phyloP scores from a whole-genome alignment of 64 coral and sea anemone species.

The Catalaphyllia jardinei region DNA sequence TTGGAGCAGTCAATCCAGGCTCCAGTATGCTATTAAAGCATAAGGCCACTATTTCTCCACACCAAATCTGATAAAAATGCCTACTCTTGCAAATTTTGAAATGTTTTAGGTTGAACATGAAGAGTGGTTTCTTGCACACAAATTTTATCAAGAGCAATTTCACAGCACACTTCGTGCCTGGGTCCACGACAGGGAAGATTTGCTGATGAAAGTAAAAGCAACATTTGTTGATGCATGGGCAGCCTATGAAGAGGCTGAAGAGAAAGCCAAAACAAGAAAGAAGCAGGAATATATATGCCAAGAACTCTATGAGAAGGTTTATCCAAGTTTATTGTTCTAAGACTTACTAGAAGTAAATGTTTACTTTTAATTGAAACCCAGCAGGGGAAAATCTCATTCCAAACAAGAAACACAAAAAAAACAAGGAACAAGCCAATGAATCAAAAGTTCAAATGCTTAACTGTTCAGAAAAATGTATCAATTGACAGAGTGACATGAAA shows the following conservation, averaged over 20 bases:
- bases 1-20: too few relatives aligned
- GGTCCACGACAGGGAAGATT: constrained; percentile 77
- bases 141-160: constrained; percentile 82
- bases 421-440: too few relatives aligned
- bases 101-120: constrained; percentile 92
- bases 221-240: constrained; percentile 90
- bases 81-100: too few relatives aligned
- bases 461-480: too few relatives aligned
- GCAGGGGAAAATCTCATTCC: background rate
- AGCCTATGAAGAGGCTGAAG: constrained; percentile 70
- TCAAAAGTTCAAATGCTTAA: too few relatives aligned
- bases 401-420: too few relatives aligned
- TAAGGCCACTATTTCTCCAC: too few relatives aligned
- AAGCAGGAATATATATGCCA: constrained; percentile 87
- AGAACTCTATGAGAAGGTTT: constrained; percentile 94
- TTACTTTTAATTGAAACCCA: background rate
- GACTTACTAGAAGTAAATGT: background rate
- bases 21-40: too few relatives aligned
- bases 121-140: constrained; percentile 79
- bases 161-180: constrained; percentile 71
- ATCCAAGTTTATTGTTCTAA: background rate
- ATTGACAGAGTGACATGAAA: too few relatives aligned
- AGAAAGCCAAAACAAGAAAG: constrained; percentile 71
- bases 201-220: constrained; percentile 78
- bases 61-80: too few relatives aligned